Evolutionary conservation across 2,888 invertebrate species (phyloP), one percentile per base, ranked within the genome.

Genomic region (Cephus pygmeus): DNA sequence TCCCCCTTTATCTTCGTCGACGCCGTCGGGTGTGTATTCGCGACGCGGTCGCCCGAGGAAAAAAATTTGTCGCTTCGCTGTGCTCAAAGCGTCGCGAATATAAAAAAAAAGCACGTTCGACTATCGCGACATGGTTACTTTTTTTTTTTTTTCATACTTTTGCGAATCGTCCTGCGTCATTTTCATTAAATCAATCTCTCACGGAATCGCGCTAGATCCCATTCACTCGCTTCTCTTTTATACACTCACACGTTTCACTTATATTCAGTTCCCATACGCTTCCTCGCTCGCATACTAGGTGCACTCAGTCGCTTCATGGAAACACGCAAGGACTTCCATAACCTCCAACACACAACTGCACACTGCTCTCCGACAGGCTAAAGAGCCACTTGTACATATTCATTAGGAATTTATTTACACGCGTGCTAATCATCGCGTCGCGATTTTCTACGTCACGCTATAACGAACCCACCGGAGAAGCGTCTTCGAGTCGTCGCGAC

Each of bases 391-490:
- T 89, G 89, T 89, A 89, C 89, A 90, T 89, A 89, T 87, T 90
- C 88, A 84, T 89, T 89, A 89, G 90, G 89, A 89, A 90, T 90
- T 89, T 90, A 91, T 91, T 90, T 91, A 90, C 89, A 90, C 87
- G 87, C 90, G 87, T 90, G 89, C 88, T 88, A 89, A 89, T 83
- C 86, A 85, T 36, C 77, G 77, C 75, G 81, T 82, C 71, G 80
- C 30, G 36, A 15, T 73, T 56, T 23, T 23, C 23, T 15, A 56
- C 71, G 33, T 33, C 34, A 34, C 33, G 71, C 71, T 3, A 56
- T 9, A 56, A 23, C 56, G 56, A 56, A 9, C 2, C 23, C 23
- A 2, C 56, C 56, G 56, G 23, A 56, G 56, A 56, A 23, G 9
- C 56, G 56, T 56, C 56, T 23, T 56, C 56, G 56, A 56, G 56